Percentiles rank a stretch among this genome's conserved stretches.
Conservation (phyloP, 2,113 vertebrate species). For the Macheiramphus alcinus region DNA sequence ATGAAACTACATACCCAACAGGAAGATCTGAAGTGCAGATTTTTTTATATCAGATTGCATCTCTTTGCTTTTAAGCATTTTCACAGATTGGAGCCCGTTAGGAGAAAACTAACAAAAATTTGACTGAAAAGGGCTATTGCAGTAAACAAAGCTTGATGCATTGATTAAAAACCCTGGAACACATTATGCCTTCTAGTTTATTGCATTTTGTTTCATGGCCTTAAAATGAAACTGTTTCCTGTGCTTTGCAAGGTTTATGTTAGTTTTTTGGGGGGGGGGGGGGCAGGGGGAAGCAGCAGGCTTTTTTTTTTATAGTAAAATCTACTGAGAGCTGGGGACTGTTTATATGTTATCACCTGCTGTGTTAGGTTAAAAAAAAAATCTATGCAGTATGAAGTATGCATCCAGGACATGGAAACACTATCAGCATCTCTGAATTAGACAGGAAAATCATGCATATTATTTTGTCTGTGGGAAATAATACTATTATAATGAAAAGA, state of each 20-base stretch:
- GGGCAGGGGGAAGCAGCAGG: no score
- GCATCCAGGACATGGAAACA: not conserved
- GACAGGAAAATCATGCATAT: not conserved
- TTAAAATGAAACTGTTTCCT: not conserved
- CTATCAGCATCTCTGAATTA: not conserved
- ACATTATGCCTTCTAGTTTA: not conserved
- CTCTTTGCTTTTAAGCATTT: not conserved
- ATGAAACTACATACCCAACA: not conserved
- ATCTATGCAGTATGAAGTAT: not conserved
- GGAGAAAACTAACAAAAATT: not conserved
- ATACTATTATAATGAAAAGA: not conserved
- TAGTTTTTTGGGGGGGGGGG: no score
- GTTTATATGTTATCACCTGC: not conserved
- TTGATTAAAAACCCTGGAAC: not conserved
- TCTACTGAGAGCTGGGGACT: not conserved
- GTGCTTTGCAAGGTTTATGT: not conserved
- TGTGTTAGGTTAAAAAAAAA: not conserved
- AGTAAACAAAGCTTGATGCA: not conserved
- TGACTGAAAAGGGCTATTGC: not conserved
- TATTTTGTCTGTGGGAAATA: not conserved
- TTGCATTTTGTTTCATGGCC: not conserved
- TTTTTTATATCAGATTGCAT: not conserved
- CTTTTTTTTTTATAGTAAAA: not conserved
- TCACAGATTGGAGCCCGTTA: not conserved
- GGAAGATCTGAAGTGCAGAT: not conserved